Conservation (phyloP, 2,888 invertebrate species). For the Diploptera punctata region DNA sequence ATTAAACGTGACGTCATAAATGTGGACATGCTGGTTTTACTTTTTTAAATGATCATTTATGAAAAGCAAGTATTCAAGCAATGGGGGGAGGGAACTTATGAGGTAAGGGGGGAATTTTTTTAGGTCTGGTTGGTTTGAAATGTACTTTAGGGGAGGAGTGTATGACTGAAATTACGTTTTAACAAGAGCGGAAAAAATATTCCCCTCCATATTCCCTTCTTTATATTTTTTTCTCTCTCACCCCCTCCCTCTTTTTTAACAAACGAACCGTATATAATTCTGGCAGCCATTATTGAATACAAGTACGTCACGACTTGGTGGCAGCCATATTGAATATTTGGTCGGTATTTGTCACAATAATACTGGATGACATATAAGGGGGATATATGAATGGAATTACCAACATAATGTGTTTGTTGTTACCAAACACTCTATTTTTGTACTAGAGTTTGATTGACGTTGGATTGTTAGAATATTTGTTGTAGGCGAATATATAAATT, state of each 20-base stretch:
- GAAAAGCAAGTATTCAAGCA: slow-evolving; percentile 4
- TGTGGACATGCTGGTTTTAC: no score
- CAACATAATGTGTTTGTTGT: no score
- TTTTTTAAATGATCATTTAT: background rate
- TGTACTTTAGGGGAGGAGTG: slow-evolving; percentile 9
- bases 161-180: slow-evolving; percentile 33
- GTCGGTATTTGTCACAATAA: background rate
- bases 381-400: slow-evolving; percentile 23
- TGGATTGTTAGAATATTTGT: no score
- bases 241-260: background rate
- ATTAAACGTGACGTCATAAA: no score
- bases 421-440: no score
- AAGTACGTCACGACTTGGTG: slow-evolving; percentile 4
- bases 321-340: slow-evolving; percentile 21
- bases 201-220: background rate
- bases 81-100: background rate
- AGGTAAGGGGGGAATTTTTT: background rate
- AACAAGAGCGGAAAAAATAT: slow-evolving; percentile 22
- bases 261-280: slow-evolving; percentile 18
- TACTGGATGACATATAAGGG: background rate
- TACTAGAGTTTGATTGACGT: no score
- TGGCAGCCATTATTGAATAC: slow-evolving; percentile 20
- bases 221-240: background rate
- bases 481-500: no score
- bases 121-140: slow-evolving; percentile 11